phyloP scores from a whole-genome alignment of 2,888 invertebrate genomes.

The Habrosyne pyritoides region DNA sequence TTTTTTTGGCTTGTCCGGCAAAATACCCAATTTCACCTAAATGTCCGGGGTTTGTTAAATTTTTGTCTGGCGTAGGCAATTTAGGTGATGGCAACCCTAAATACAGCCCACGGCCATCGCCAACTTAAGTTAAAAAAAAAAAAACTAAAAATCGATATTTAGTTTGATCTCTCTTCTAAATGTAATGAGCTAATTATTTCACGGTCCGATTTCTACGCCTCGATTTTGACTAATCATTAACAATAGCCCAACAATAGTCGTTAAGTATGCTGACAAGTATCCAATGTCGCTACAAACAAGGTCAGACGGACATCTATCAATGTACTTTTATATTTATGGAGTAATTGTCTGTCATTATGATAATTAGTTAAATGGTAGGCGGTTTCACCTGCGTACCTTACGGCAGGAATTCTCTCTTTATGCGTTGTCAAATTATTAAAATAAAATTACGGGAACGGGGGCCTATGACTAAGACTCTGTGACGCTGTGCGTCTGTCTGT shows the following conservation, averaged over 20 bases:
- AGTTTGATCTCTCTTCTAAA: neutral
- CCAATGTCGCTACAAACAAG: neutral
- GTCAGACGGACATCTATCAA: constrained; percentile 2
- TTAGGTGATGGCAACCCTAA: no score
- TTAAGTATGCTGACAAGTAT: constrained; percentile 3
- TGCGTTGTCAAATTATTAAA: no score
- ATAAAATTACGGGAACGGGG: no score
- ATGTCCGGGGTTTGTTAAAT: no score
- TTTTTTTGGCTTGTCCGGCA: no score
- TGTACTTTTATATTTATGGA: neutral
- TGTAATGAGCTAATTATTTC: neutral
- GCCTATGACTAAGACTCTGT: no score
- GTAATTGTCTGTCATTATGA: neutral
- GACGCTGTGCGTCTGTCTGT: no score
- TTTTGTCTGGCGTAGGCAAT: no score
- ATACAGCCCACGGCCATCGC: no score
- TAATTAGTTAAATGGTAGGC: neutral
- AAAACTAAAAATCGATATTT: neutral
- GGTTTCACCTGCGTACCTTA: neutral
- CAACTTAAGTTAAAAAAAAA: no score
- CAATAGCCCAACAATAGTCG: neutral
- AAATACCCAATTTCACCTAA: no score
- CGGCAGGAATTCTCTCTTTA: neutral
- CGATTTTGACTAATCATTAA: neutral
- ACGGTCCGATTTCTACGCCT: neutral